These are phyloP conservation scores for Pardosa pseudoannulata DNA, from an alignment of 2,888 invertebrate species.

Conservation along the genomic window DNA sequence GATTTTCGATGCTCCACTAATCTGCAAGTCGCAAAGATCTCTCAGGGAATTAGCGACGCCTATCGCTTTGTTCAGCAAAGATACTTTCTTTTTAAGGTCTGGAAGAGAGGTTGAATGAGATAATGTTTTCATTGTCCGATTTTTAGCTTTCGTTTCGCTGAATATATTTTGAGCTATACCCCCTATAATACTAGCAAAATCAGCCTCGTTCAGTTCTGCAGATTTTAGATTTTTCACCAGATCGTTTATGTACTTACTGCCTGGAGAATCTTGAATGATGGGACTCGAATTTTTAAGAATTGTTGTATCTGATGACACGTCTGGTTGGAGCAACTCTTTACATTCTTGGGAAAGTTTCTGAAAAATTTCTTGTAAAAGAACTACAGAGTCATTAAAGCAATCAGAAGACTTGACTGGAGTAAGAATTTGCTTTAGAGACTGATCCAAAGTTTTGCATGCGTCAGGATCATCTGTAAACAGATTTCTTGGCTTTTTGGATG, in stretches of 20 bases:
- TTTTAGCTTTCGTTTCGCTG: slow-evolving; percentile 47
- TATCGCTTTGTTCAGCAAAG: neutral
- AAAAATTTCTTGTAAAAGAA: slow-evolving; percentile 64
- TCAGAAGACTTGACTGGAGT: slow-evolving; percentile 23
- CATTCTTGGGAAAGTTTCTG: slow-evolving; percentile 64
- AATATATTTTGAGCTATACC: slow-evolving; percentile 58
- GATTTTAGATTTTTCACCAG: slow-evolving; percentile 35
- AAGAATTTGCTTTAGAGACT: neutral
- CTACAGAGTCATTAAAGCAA: slow-evolving; percentile 51
- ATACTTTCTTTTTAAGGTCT: slow-evolving; percentile 21
- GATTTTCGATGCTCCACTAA: neutral
- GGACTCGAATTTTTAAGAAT: too few relatives aligned
- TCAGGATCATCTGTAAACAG: neutral
- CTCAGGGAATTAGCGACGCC: slow-evolving; percentile 3
- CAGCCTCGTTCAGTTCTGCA: slow-evolving; percentile 44
- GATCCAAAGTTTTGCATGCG: neutral
- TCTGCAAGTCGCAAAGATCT: neutral
- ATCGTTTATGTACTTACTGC: slow-evolving; percentile 29
- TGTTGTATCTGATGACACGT: neutral
- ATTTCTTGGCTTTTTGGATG: neutral
- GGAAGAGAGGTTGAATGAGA: slow-evolving; percentile 37
- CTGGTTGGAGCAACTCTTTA: slow-evolving; percentile 40
- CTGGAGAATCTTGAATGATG: neutral
- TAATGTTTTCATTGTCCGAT: neutral
- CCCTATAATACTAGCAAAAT: slow-evolving; percentile 52